A percentile compares a stretch with the other conserved stretches of the same genome.
These are phyloP conservation scores for Pteronura brasiliensis DNA, from an alignment of 2,113 vertebrate genomes.

Conservation along the genomic window DNA sequence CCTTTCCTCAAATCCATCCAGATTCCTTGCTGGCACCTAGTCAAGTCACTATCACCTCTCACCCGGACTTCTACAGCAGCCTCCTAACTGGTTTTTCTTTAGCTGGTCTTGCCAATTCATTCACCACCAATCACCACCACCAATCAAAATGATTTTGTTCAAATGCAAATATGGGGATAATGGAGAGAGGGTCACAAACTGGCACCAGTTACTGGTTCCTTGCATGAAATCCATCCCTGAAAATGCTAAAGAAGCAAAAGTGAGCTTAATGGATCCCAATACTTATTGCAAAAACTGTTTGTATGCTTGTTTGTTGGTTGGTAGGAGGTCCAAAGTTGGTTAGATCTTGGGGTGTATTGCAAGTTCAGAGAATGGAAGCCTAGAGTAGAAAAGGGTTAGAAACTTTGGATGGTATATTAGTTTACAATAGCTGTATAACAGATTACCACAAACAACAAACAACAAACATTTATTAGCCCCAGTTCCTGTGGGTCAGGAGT, in stretches of 20 bases:
- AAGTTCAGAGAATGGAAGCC: background rate
- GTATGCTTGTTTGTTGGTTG: background rate
- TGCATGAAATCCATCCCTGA: background rate
- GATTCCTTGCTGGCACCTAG: background rate
- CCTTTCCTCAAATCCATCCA: background rate
- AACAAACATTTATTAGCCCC: background rate
- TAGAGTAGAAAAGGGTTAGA: background rate
- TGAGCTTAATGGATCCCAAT: background rate
- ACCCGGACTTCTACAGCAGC: background rate
- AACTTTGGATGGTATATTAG: background rate
- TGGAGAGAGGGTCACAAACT: background rate
- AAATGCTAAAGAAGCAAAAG: background rate
- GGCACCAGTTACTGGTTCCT: background rate
- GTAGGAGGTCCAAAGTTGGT: background rate
- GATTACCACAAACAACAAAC: background rate
- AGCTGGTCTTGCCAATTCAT: background rate
- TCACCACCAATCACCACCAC: background rate
- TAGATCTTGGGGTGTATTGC: background rate
- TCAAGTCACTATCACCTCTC: background rate
- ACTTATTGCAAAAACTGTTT: background rate
- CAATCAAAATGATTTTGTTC: background rate
- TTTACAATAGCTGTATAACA: background rate
- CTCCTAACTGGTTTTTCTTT: background rate
- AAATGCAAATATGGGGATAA: background rate
- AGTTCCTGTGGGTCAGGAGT: background rate